Base-by-base conservation (phyloP, 2,113 vertebrate species). In the Epinephelus moara region DNA sequence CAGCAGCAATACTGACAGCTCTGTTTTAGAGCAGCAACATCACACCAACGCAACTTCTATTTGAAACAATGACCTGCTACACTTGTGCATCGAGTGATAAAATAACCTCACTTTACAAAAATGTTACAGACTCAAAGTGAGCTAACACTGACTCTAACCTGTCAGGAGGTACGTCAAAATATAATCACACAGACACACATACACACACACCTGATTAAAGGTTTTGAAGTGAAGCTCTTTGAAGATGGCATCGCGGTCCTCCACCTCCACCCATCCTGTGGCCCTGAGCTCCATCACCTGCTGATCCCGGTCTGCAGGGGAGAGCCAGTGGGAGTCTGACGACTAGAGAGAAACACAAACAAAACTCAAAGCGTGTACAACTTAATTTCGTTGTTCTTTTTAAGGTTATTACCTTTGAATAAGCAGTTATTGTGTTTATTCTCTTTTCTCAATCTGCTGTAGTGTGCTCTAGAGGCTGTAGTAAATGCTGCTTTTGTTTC, bases 201-300 rank as follows among this genome's bases (percentile, higher is more conserved):
- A 37, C 12, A 80, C 56, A 80, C 86, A 60, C 4, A 95, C 98
- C 98, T 99, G 97, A 90, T 99, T 99, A 90, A 96, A 95, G 75
- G 93, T 97, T 94, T 97, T 97, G 93, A 99, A 99, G 91, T 95
- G 94, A 80, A 99, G 97, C 80, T 99, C 98, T 88, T 99, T 99
- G 93, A 97, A 98, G 85, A 99, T 96, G 85, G 98, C 98, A 72
- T 99, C 96, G 52, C 97, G 96, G 57, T 95, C 95, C 1, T 95
- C 95, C 79, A 97, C 88, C 78, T 97, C 95, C 56, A 94, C 91
- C 98, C 98, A 99, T 47, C 98, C 98, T 0, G 96, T 91, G 56
- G 96, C 92, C 90, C 96, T 97, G 77, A 99, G 95, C 77, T 97
- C 96, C 55, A 89, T 93, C 37, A 99, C 78, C 61, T 94, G 84